Conservation (phyloP, 1,140 invertebrate species). For the Penaeus chinensis region DNA sequence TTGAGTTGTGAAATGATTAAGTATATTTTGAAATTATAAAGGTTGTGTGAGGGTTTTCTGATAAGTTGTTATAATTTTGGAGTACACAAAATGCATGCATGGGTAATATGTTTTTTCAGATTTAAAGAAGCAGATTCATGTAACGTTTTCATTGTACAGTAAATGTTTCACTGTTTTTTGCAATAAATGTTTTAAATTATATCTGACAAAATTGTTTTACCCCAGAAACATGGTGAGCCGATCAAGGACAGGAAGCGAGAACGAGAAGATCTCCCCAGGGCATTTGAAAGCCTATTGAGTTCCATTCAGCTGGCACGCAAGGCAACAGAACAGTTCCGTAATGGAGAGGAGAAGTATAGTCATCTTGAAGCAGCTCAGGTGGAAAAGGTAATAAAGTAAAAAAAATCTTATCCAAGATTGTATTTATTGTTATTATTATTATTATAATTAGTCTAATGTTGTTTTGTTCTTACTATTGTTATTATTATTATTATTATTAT, state of each 20-base stretch:
- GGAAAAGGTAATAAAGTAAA: constrained; percentile 72
- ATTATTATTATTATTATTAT: too few species aligned
- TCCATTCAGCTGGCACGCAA: constrained; percentile 81
- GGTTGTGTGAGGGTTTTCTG: not conserved
- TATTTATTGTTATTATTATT: constrained; percentile 66
- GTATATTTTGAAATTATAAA: constrained; percentile 28
- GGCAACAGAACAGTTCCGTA: constrained; percentile 77
- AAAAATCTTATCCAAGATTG: constrained; percentile 58
- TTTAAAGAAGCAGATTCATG: too few species aligned
- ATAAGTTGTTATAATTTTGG: not conserved
- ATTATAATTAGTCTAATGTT: too few species aligned
- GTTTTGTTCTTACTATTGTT: too few species aligned
- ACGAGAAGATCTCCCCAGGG: constrained; percentile 79
- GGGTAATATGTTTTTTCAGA: too few species aligned
- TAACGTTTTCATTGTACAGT: not conserved
- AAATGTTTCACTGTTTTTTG: not conserved
- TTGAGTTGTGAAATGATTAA: too few species aligned
- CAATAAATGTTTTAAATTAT: not conserved
- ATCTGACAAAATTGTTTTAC: constrained; percentile 5
- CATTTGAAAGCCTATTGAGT: constrained; percentile 81
- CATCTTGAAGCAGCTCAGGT: constrained; percentile 86
- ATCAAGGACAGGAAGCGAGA: constrained; percentile 84
- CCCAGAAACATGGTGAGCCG: constrained; percentile 78
- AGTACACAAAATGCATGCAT: too few species aligned
- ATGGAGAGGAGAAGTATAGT: constrained; percentile 82